Percentiles rank a stretch among this genome's conserved stretches.
Evolutionary conservation across 2,888 invertebrate genomes (phyloP).

Genomic region (Mimachlamys varia): DNA sequence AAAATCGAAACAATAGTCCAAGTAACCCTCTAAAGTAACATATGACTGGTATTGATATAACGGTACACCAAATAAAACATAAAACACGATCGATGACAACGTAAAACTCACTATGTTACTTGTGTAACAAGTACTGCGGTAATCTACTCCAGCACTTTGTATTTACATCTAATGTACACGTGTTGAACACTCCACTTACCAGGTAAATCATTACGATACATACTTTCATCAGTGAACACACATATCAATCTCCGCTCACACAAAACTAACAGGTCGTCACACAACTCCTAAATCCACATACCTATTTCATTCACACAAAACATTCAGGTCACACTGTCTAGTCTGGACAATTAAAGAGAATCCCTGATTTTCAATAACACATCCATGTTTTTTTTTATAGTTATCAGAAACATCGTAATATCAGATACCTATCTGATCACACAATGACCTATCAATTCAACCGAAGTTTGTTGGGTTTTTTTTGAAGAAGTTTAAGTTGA

Average conservation of each 20-base stretch:
- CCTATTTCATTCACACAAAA: background rate
- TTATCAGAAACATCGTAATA: background rate
- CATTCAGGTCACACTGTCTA: background rate
- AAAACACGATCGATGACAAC: background rate
- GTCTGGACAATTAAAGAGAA: slow-evolving; percentile 9
- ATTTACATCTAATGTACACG: background rate
- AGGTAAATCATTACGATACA: background rate
- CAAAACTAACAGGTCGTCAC: background rate
- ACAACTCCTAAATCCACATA: background rate
- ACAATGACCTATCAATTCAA: background rate
- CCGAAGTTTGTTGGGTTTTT: background rate
- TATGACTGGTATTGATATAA: background rate
- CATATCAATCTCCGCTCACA: background rate
- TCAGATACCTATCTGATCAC: background rate
- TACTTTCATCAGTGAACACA: background rate
- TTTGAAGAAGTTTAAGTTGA: too few relatives aligned
- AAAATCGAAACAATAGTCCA: background rate
- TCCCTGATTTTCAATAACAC: slow-evolving; percentile 9
- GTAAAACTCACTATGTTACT: background rate
- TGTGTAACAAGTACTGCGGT: background rate
- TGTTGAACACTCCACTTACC: background rate
- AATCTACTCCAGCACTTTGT: background rate
- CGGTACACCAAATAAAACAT: background rate
- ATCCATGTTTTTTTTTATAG: background rate
- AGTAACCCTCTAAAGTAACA: background rate